These are phyloP conservation scores for Rhopilema esculentum DNA, from an alignment of 30 jellyfish, hydroid and myxozoan species.

Conservation along the genomic window DNA sequence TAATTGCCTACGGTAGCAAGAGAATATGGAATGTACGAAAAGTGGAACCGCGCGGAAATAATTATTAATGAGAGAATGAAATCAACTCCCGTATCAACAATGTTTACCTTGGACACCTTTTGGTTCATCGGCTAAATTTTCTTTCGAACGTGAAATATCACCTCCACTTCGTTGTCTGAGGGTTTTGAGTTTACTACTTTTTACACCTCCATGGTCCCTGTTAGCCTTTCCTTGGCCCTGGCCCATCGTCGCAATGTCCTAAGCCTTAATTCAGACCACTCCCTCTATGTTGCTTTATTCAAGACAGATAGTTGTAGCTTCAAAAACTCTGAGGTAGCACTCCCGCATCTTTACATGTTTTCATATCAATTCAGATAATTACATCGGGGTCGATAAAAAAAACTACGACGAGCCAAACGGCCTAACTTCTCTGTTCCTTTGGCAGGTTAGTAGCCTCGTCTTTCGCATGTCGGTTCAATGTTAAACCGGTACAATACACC, in stretches of 20 bases:
- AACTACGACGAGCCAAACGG: not conserved
- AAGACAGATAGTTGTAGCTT: not conserved
- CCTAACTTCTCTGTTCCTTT: not conserved
- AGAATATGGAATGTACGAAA: not conserved
- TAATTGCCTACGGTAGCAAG: no score
- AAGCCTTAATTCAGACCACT: not conserved
- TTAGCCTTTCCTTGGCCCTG: slow-evolving; percentile 55
- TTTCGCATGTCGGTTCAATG: not conserved
- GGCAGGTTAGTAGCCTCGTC: not conserved
- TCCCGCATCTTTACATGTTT: not conserved
- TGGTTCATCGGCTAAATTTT: slow-evolving; percentile 42
- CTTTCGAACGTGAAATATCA: slow-evolving; percentile 40
- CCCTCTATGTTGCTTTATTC: not conserved
- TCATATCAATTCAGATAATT: not conserved
- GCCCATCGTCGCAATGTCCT: slow-evolving; percentile 35
- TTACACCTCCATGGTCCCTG: slow-evolving; percentile 32
- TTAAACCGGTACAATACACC: not conserved
- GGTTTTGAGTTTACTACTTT: slow-evolving; percentile 29
- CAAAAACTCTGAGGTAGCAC: not conserved
- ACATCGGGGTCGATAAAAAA: not conserved
- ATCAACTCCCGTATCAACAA: no score
- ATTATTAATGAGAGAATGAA: not conserved
- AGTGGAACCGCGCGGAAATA: not conserved
- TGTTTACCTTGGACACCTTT: slow-evolving; percentile 45
- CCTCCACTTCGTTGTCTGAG: slow-evolving; percentile 22